Evolutionary conservation across 1,140 invertebrate genomes (phyloP).

Genomic region (Pogonus chalceus): DNA sequence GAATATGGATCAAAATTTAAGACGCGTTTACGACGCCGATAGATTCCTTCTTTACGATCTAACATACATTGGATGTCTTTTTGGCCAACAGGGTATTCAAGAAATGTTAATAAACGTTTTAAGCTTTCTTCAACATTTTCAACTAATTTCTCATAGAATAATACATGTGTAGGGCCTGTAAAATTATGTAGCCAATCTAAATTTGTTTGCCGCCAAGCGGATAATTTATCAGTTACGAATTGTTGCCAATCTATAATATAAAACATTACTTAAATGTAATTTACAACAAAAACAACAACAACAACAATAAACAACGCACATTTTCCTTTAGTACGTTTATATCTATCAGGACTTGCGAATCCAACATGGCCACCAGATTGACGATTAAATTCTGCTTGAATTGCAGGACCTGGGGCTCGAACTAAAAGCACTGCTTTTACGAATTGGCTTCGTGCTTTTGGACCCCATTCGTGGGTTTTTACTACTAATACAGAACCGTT

Average conservation of each 20-base stretch:
- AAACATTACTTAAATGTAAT: not conserved
- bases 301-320: slow-evolving; percentile 35
- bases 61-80: slow-evolving; percentile 48
- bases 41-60: slow-evolving; percentile 56
- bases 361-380: slow-evolving; percentile 61
- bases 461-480: slow-evolving; percentile 69
- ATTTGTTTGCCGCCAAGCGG: slow-evolving; percentile 55
- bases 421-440: slow-evolving; percentile 57
- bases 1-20: slow-evolving; percentile 59
- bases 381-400: slow-evolving; percentile 63
- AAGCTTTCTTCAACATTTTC: slow-evolving; percentile 48
- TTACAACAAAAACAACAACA: not conserved
- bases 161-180: slow-evolving; percentile 52
- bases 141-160: slow-evolving; percentile 62
- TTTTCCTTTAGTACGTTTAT: slow-evolving; percentile 47
- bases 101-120: slow-evolving; percentile 47
- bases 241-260: slow-evolving; percentile 53
- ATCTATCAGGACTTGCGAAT: slow-evolving; percentile 53
- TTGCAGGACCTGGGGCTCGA: slow-evolving; percentile 57
- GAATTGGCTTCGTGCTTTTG: slow-evolving; percentile 46
- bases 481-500: slow-evolving; percentile 67
- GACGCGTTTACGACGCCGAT: slow-evolving; percentile 51
- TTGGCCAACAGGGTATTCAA: slow-evolving; percentile 43
- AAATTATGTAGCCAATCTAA: slow-evolving; percentile 59
- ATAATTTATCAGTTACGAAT: slow-evolving; percentile 57